Evolutionary conservation across 1,140 invertebrate genomes (phyloP).

Genomic region (Zaprionus vittiger): DNA sequence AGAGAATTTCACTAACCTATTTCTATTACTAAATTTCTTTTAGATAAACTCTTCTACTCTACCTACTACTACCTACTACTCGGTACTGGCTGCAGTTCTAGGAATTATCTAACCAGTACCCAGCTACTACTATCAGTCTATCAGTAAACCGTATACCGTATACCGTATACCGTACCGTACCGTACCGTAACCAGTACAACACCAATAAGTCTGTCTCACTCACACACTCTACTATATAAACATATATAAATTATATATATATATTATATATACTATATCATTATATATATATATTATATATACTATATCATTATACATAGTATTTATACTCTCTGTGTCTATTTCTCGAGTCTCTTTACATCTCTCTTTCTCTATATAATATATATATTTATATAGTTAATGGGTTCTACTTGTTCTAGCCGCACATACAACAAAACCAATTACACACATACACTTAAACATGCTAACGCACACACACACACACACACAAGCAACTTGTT

Average conservation of each 20-base stretch:
- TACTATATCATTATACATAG: slow-evolving; percentile 16
- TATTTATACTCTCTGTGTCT: slow-evolving; percentile 40
- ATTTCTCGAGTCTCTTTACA: slow-evolving; percentile 22
- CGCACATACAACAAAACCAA: slow-evolving; percentile 27
- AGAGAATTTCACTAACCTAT: slow-evolving; percentile 82
- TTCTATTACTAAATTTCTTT: slow-evolving; percentile 84
- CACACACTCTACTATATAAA: slow-evolving; percentile 24
- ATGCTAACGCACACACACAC: slow-evolving; percentile 7
- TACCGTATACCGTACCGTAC: slow-evolving; percentile 20
- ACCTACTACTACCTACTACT: slow-evolving; percentile 73
- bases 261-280: too few relatives aligned
- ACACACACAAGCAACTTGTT: slow-evolving; percentile 23
- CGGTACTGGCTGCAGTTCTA: slow-evolving; percentile 62
- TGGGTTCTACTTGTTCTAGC: slow-evolving; percentile 41
- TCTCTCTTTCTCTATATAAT: slow-evolving; percentile 10
- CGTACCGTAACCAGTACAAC: slow-evolving; percentile 28
- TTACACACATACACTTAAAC: slow-evolving; percentile 3
- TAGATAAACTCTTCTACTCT: slow-evolving; percentile 78
- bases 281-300: slow-evolving; percentile 7
- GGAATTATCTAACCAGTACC: slow-evolving; percentile 36
- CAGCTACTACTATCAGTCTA: slow-evolving; percentile 41
- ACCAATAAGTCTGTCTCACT: slow-evolving; percentile 29
- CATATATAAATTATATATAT: slow-evolving; percentile 15
- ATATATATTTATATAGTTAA: slow-evolving; percentile 29
- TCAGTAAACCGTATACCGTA: slow-evolving; percentile 37